phyloP scores from a whole-genome alignment of 2,113 vertebrate genomes.

The Rhinolophus sinicus region DNA sequence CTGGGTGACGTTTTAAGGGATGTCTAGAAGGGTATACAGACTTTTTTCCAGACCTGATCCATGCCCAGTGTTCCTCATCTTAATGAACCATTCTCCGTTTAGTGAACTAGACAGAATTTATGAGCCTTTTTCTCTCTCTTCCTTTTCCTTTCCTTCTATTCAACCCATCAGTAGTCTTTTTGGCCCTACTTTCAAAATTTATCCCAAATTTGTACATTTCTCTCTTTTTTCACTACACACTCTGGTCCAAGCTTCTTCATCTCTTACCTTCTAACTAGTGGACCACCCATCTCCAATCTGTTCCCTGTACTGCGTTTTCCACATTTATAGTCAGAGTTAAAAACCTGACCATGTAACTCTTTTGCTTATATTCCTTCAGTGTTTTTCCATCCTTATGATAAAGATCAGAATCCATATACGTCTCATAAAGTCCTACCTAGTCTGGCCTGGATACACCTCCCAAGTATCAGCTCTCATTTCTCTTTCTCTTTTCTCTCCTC shows the following conservation, averaged over 20 bases:
- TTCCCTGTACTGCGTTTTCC: not conserved
- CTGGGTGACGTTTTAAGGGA: not conserved
- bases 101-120: not conserved
- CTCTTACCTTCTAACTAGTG: not conserved
- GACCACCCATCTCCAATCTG: not conserved
- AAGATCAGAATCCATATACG: not conserved
- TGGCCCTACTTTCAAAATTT: not conserved
- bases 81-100: not conserved
- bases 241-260: not conserved
- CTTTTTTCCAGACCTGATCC: not conserved
- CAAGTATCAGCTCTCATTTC: not conserved
- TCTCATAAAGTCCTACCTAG: not conserved
- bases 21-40: not conserved
- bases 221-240: not conserved
- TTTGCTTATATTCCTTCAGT: constrained; percentile 18
- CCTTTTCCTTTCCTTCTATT: not conserved
- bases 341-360: not conserved
- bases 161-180: not conserved
- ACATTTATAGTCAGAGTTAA: not conserved
- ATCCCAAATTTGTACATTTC: not conserved
- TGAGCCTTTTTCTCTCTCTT: not conserved
- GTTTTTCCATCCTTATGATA: not conserved
- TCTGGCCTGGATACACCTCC: not conserved
- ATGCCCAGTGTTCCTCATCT: not conserved
- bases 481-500: not conserved